Conservation (phyloP, 37 sponge, comb jelly and placozoan genomes). For the Haliclona indistincta region DNA sequence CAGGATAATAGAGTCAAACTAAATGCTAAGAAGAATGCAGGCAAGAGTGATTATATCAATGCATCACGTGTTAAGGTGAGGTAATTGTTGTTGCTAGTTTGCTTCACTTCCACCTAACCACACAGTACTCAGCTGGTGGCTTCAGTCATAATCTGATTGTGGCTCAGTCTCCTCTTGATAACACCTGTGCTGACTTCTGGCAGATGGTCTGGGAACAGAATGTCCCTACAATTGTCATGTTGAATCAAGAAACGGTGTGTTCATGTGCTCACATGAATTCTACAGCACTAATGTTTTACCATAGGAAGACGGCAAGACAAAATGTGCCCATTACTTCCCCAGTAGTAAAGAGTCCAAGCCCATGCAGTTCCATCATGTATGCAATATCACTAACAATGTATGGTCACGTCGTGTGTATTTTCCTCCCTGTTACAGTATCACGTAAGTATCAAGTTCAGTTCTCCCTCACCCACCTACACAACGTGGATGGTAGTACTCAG, state of each 20-base stretch:
- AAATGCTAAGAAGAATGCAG: slow-evolving; percentile 63
- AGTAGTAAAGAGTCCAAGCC: slow-evolving; percentile 30
- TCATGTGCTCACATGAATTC: background rate
- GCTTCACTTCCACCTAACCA: background rate
- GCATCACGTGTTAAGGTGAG: slow-evolving; percentile 78
- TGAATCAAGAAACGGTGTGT: slow-evolving; percentile 70
- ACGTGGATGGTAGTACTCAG: no score
- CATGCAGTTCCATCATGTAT: slow-evolving; percentile 79
- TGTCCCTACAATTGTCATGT: slow-evolving; percentile 75
- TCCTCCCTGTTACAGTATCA: no score
- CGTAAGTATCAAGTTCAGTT: background rate
- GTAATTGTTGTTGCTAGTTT: background rate
- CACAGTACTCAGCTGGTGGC: slow-evolving; percentile 23
- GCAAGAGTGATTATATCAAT: slow-evolving; percentile 91
- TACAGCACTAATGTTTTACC: background rate
- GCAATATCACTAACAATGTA: background rate
- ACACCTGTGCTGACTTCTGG: slow-evolving; percentile 94
- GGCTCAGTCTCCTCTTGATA: slow-evolving; percentile 82
- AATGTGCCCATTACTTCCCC: slow-evolving; percentile 80
- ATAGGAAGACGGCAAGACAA: slow-evolving; percentile 69
- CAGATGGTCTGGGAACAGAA: slow-evolving; percentile 96
- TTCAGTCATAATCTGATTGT: slow-evolving; percentile 47
- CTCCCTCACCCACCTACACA: background rate
- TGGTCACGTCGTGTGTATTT: background rate
- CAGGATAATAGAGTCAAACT: slow-evolving; percentile 74